Conservation (phyloP, 2,888 invertebrate species). For the Brachyptera risi region DNA sequence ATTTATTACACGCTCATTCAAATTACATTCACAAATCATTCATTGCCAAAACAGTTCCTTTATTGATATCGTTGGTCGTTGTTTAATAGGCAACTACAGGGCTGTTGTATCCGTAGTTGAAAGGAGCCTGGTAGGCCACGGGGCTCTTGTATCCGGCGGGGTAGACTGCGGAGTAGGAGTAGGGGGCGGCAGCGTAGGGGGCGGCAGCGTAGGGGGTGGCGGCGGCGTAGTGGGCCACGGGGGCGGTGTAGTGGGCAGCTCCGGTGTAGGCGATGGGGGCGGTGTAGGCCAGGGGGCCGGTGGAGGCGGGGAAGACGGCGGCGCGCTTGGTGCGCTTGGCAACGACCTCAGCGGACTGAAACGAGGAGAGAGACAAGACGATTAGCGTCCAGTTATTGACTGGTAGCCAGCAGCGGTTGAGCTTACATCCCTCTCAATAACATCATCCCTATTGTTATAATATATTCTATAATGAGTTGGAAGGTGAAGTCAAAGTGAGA, state of each 20-base stretch:
- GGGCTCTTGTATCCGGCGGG: slow-evolving; percentile 13
- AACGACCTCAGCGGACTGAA: no score
- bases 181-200: slow-evolving; percentile 10
- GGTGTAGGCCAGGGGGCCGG: slow-evolving; percentile 31
- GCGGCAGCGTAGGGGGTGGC: slow-evolving; percentile 27
- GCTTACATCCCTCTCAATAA: no score
- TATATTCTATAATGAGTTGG: no score
- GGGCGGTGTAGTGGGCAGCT: slow-evolving; percentile 28
- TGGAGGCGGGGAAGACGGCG: slow-evolving; percentile 36
- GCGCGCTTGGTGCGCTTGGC: no score
- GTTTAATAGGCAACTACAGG: slow-evolving; percentile 25
- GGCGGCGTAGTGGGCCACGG: slow-evolving; percentile 28
- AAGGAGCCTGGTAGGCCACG: slow-evolving; percentile 15
- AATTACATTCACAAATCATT: background rate
- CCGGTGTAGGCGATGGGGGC: slow-evolving; percentile 26
- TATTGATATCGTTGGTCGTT: slow-evolving; percentile 17
- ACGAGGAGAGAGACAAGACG: no score
- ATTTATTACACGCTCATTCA: slow-evolving; percentile 17
- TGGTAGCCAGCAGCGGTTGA: no score
- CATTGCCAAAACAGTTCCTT: background rate
- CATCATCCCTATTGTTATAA: no score
- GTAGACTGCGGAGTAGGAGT: slow-evolving; percentile 30
- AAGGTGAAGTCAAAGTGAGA: no score
- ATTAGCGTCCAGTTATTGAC: no score
- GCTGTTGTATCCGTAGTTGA: slow-evolving; percentile 17